A percentile compares a stretch with the other conserved stretches of the same genome.
Conservation (phyloP, 2,113 vertebrate genomes). For the Sorex fumeus region DNA sequence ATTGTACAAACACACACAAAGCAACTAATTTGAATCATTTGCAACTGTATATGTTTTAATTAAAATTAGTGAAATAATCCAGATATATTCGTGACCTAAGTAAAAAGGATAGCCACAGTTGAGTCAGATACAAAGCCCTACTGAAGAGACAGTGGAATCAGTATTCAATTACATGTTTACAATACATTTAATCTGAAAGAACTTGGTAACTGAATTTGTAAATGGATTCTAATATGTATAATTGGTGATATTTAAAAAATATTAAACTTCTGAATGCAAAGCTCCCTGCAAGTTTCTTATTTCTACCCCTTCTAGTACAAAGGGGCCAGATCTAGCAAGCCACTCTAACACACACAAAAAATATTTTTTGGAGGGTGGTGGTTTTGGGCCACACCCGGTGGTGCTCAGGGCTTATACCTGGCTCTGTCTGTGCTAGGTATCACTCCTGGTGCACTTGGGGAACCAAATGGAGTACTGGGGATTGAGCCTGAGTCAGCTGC, state of each 20-base stretch:
- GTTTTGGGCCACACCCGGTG: too few species aligned
- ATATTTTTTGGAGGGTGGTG: background rate
- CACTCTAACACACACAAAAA: background rate
- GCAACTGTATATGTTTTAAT: conserved; percentile 88
- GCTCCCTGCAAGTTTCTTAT: conserved; percentile 31
- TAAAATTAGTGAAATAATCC: conserved; percentile 88
- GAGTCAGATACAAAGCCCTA: conserved; percentile 85
- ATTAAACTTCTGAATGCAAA: conserved; percentile 72
- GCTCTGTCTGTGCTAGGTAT: too few species aligned
- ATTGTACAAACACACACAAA: conserved; percentile 84
- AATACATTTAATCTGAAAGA: conserved; percentile 82
- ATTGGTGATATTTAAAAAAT: conserved; percentile 74
- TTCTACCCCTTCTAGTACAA: conserved; percentile 1
- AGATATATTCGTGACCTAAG: conserved; percentile 87
- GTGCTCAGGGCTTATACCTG: too few species aligned
- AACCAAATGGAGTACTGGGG: too few species aligned
- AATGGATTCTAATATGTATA: conserved; percentile 77
- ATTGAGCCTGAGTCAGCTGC: too few species aligned
- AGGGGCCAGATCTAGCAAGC: conserved; percentile 17
- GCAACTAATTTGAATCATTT: conserved; percentile 88
- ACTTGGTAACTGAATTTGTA: conserved; percentile 82
- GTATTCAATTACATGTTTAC: conserved; percentile 83
- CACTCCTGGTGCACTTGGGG: too few species aligned
- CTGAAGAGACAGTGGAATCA: conserved; percentile 84
- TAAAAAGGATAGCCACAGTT: conserved; percentile 85